phyloP scores from a whole-genome alignment of 1,140 invertebrate species.

The Halesus radiatus region DNA sequence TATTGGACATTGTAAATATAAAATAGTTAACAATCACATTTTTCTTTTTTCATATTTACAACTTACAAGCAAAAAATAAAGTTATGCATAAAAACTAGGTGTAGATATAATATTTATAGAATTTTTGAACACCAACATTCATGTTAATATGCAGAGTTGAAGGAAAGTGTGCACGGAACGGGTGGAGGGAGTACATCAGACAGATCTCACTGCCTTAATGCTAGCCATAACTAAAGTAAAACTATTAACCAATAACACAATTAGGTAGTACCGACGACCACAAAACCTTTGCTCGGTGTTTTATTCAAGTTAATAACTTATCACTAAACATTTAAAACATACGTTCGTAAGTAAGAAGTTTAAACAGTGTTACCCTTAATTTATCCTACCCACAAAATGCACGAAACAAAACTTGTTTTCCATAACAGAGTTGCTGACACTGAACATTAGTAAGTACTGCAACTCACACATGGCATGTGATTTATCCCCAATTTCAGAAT shows the following conservation, averaged over 20 bases:
- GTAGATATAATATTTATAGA: conserved; percentile 8
- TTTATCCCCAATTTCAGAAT: not conserved
- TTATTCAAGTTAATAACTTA: conserved; percentile 48
- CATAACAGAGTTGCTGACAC: conserved; percentile 6
- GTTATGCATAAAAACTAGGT: conserved; percentile 23
- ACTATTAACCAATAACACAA: conserved; percentile 56
- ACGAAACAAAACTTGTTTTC: conserved; percentile 22
- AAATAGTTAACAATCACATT: conserved; percentile 50
- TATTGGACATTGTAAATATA: conserved; percentile 45
- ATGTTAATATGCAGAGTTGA: conserved; percentile 7
- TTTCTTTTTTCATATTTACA: conserved; percentile 43
- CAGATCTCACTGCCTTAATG: conserved; percentile 33
- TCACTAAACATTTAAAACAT: conserved; percentile 36
- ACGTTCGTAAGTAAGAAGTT: conserved; percentile 52
- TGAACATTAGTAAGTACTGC: not conserved
- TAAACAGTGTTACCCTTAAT: conserved; percentile 44
- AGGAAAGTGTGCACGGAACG: not conserved
- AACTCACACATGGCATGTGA: not conserved
- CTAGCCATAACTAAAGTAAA: conserved; percentile 49
- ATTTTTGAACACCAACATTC: conserved; percentile 34
- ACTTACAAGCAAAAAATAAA: conserved; percentile 43
- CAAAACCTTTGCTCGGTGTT: conserved; percentile 56
- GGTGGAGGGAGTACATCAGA: conserved; percentile 28
- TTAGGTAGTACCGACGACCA: conserved; percentile 54
- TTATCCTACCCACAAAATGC: conserved; percentile 46